Base-by-base conservation (phyloP, 2,113 vertebrate genomes). In the Notechis scutatus region DNA sequence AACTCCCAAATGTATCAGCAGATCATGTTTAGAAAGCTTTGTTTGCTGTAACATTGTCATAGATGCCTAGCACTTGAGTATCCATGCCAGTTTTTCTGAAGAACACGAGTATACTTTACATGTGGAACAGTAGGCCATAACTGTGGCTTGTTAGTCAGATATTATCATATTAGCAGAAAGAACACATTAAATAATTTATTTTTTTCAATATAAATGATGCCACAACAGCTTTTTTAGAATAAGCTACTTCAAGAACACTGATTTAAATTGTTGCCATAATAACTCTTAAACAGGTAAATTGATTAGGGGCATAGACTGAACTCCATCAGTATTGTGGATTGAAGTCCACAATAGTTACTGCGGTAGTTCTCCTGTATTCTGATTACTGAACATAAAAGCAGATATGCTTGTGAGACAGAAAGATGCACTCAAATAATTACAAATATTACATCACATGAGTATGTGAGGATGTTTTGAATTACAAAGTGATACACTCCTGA, bases 391-490 rank as follows among this genome's bases (percentile, higher is more conserved):
- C 18, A 59, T 39, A 81, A 3, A 21, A 3, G n/a, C 34, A 39
- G 69, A 90, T 1, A 5, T 54, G 45, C 47, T 59, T 90, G 6
- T 87, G 55, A 93, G 29, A 85, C 92, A 29, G 50, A 21, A 15
- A 90, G 50, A n/a, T 85, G 90, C 85, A 85, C 85, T 24, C 29
- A 57, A 90, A 54, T 9, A 0, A 1, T 90, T 56, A 94, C 29
- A 94, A 95, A 95, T 91, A 91, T 91, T 90, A 95, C 93, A 94
- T 96, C 96, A 95, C 92, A 88, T 95, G 85, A 23, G 92, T 93
- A 96, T 96, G 96, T 89, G 95, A 91, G 93, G 93, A 74, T 93
- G 91, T 96, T 95, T 95, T 93, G 95, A 95, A 64, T 92, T 91
- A 90, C 87, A 55, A 91, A 93, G 92, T 92, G 74, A 90, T 29